Conservation (phyloP, 2,888 invertebrate genomes). For the Lymantria dispar region DNA sequence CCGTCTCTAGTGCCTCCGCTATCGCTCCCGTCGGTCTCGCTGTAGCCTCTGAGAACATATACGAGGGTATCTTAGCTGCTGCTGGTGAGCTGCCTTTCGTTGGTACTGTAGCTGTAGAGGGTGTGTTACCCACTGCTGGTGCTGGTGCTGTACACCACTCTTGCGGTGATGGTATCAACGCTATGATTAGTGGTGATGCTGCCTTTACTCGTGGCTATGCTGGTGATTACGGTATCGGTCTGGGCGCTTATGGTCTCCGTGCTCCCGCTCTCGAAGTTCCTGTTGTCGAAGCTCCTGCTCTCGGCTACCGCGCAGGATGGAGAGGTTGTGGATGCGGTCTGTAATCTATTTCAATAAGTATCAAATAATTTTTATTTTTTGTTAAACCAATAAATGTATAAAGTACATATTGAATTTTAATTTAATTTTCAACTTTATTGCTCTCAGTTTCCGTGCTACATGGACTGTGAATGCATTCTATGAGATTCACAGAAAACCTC, state of each 20-base stretch:
- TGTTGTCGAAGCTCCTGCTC: too few relatives aligned
- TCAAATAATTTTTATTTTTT: not conserved
- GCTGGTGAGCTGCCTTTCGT: not conserved
- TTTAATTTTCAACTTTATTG: constrained; percentile 12
- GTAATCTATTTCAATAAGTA: not conserved
- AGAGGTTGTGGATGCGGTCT: not conserved
- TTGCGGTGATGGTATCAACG: not conserved
- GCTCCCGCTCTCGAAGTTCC: not conserved
- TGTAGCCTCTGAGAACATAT: not conserved
- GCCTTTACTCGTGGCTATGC: not conserved
- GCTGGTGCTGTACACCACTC: not conserved
- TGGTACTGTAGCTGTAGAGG: not conserved
- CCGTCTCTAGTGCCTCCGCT: constrained; percentile 14
- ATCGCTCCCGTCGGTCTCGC: constrained; percentile 12
- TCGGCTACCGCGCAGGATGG: not conserved
- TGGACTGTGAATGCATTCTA: too few relatives aligned
- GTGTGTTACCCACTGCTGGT: not conserved
- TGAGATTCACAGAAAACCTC: too few relatives aligned
- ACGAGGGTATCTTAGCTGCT: not conserved
- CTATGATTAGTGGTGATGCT: not conserved
- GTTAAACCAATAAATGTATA: not conserved
- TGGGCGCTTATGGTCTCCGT: not conserved
- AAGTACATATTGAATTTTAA: too few relatives aligned
- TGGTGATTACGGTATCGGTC: not conserved
- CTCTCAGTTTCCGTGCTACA: too few relatives aligned